A percentile compares a stretch with the other conserved stretches of the same genome.
Conservation (phyloP, 2,113 vertebrate genomes). For the Pelobates fuscus region DNA sequence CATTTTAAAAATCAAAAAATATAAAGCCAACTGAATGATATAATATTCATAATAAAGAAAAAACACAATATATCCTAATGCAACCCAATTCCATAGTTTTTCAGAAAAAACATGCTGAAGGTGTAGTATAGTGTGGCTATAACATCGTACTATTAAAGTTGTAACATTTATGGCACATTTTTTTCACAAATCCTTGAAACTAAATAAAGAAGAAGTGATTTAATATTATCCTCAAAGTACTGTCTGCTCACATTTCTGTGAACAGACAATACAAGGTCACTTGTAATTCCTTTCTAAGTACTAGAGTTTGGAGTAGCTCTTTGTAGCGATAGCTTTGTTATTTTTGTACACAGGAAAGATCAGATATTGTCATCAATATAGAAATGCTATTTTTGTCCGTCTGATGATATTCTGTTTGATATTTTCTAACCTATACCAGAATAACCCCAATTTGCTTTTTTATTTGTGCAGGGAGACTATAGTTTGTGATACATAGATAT, state of each 20-base stretch:
- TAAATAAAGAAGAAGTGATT: constrained; percentile 34
- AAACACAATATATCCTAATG: constrained; percentile 14
- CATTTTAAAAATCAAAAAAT: too few species aligned
- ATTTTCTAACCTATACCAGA: too few species aligned
- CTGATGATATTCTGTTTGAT: too few species aligned
- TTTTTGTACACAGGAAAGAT: background rate
- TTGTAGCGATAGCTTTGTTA: background rate
- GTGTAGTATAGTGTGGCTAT: constrained; percentile 19
- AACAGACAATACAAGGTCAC: constrained; percentile 30
- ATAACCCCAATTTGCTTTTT: too few species aligned
- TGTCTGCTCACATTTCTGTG: constrained; percentile 33
- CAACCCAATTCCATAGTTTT: background rate
- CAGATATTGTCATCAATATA: too few species aligned
- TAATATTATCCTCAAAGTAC: constrained; percentile 11
- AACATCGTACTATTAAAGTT: constrained; percentile 36
- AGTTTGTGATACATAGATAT: too few species aligned
- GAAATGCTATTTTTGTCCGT: too few species aligned
- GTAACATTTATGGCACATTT: constrained; percentile 46
- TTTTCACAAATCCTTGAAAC: constrained; percentile 38
- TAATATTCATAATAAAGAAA: constrained; percentile 14
- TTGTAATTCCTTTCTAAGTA: constrained; percentile 2
- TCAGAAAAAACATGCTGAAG: background rate
- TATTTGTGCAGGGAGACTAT: too few species aligned
- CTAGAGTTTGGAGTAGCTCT: background rate
- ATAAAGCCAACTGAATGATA: too few species aligned